These are phyloP conservation scores for Prostheceraeus crozeri DNA, from an alignment of 2,888 invertebrate species.

Conservation along the genomic window DNA sequence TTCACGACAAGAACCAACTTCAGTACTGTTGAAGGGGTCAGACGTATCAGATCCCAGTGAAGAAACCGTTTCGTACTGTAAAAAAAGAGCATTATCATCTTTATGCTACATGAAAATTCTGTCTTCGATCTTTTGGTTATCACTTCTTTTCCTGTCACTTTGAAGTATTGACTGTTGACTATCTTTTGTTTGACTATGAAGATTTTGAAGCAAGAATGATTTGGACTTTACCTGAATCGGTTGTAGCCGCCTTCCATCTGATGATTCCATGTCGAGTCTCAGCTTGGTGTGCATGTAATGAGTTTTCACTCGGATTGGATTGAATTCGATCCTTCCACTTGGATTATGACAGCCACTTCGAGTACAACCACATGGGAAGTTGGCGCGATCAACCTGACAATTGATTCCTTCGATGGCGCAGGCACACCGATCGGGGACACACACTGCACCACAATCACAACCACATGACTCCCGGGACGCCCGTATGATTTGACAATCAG, in stretches of 20 bases:
- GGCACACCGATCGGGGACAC: slow-evolving; percentile 75
- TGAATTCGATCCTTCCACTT: slow-evolving; percentile 86
- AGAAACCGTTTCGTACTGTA: background rate
- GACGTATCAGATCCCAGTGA: background rate
- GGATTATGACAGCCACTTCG: slow-evolving; percentile 80
- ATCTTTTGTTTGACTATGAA: too few species aligned
- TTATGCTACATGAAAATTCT: background rate
- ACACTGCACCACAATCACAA: slow-evolving; percentile 61
- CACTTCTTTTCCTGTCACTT: too few species aligned
- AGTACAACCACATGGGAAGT: slow-evolving; percentile 92
- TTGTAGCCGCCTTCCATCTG: too few species aligned
- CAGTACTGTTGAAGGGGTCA: slow-evolving; percentile 50
- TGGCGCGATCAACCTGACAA: slow-evolving; percentile 89
- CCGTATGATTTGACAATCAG: slow-evolving; percentile 82
- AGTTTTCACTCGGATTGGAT: slow-evolving; percentile 83
- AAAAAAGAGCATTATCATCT: background rate
- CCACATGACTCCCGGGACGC: slow-evolving; percentile 70
- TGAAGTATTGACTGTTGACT: too few species aligned
- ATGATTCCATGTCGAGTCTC: slow-evolving; percentile 62
- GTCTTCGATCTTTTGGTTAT: background rate
- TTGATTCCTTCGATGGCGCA: slow-evolving; percentile 90
- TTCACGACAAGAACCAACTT: slow-evolving; percentile 53
- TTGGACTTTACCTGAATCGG: too few species aligned
- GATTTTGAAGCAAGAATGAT: too few species aligned
- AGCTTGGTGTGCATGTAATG: slow-evolving; percentile 94